Conservation (phyloP, 2,888 invertebrate species). For the Agriopis leucophaearia region DNA sequence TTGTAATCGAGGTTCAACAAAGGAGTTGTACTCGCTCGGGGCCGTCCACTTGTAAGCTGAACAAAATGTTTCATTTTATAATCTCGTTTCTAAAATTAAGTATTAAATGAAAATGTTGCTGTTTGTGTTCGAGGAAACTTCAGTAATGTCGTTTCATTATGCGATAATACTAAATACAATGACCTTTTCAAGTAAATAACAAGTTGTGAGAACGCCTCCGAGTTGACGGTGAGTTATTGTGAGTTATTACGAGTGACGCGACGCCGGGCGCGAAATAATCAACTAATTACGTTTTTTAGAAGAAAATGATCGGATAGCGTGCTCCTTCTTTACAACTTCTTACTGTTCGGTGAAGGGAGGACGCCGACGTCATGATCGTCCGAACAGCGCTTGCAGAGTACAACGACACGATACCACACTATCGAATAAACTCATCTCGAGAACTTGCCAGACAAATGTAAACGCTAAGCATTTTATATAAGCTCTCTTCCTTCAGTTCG, state of each 20-base stretch:
- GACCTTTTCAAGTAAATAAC: not conserved
- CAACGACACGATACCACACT: not conserved
- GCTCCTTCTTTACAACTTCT: not conserved
- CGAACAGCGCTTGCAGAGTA: not conserved
- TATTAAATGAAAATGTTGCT: not conserved
- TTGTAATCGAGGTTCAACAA: too few relatives aligned
- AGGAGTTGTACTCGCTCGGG: not conserved
- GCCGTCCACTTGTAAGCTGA: not conserved
- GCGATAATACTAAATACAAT: not conserved
- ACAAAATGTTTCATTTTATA: not conserved
- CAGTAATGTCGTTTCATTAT: not conserved
- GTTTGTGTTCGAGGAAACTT: not conserved
- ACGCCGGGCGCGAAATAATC: not conserved
- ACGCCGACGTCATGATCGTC: not conserved
- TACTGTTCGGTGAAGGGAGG: not conserved
- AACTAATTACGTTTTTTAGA: conserved; percentile 11
- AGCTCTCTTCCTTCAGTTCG: not conserved
- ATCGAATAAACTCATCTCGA: too few relatives aligned
- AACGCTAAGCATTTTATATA: not conserved
- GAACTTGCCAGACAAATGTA: too few relatives aligned
- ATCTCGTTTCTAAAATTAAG: not conserved
- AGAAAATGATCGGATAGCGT: conserved; percentile 10
- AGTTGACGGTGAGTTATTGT: conserved; percentile 8
- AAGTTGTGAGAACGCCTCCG: conserved; percentile 6
- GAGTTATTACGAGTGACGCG: not conserved